Evolutionary conservation across 2,888 invertebrate genomes (phyloP).

Genomic region (Auanema sp.): DNA sequence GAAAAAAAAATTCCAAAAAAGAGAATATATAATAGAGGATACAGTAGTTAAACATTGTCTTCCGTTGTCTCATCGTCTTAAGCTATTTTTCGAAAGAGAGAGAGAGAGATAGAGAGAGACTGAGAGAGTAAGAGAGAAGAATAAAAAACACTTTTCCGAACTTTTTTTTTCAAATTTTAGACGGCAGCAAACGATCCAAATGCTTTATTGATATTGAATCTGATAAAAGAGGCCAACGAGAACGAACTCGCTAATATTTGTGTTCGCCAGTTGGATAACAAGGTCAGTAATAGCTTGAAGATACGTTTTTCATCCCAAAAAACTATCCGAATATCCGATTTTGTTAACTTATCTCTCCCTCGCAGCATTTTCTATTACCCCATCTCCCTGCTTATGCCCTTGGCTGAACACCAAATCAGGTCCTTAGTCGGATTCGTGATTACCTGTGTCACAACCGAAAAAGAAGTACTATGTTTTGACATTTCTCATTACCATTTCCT

Average conservation of each 20-base stretch:
- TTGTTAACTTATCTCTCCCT: not conserved
- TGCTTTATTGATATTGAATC: constrained; percentile 52
- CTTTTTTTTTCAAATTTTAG: constrained; percentile 24
- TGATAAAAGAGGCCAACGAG: constrained; percentile 50
- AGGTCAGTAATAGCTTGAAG: constrained; percentile 30
- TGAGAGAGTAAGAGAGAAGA: not conserved
- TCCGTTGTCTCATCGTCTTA: too few relatives aligned
- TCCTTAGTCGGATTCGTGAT: too few relatives aligned
- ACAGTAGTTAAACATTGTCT: too few relatives aligned
- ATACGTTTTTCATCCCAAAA: constrained; percentile 1
- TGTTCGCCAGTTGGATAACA: constrained; percentile 40
- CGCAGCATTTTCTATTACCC: not conserved
- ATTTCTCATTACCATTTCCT: too few relatives aligned
- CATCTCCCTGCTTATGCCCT: not conserved
- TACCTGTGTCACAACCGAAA: too few relatives aligned
- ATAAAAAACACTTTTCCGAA: not conserved
- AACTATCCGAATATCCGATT: not conserved
- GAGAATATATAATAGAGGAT: too few relatives aligned
- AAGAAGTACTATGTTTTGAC: too few relatives aligned
- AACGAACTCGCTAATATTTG: constrained; percentile 47
- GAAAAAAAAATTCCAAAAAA: too few relatives aligned
- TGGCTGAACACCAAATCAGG: too few relatives aligned
- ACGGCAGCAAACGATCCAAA: constrained; percentile 47
- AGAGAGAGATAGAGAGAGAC: not conserved
- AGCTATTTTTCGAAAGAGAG: not conserved